Conservation (phyloP, 2,113 vertebrate genomes). For the Sebastes schlegelii region DNA sequence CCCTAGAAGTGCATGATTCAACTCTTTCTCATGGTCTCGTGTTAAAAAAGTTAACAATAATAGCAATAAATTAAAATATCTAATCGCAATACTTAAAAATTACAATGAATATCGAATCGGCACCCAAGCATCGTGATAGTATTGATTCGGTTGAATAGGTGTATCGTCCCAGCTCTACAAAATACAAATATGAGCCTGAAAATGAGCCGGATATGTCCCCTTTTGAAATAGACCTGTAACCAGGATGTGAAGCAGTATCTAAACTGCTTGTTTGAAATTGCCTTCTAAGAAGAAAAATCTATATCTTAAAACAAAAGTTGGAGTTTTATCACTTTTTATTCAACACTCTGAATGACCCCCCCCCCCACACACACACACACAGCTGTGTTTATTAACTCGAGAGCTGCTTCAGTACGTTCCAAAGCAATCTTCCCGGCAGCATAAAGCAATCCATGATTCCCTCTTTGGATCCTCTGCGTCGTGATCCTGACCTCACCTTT, state of each 20-base stretch:
- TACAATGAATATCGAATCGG: no score
- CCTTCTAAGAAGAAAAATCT: background rate
- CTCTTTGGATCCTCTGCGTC: constrained; percentile 33
- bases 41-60: no score
- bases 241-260: background rate
- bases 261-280: constrained; percentile 24
- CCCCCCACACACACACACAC: background rate
- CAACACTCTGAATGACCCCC: constrained; percentile 28
- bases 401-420: constrained; percentile 22
- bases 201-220: no score
- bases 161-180: no score
- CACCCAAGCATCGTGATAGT: no score
- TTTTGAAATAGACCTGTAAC: constrained; percentile 19
- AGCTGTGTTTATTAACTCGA: constrained; percentile 45
- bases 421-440: constrained; percentile 47
- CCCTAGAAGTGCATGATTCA: no score
- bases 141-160: no score
- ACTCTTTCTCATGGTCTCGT: no score
- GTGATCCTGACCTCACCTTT: constrained; percentile 57
- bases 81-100: no score
- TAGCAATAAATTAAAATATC: no score
- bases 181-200: no score
- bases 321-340: constrained; percentile 40
- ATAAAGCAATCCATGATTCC: constrained; percentile 18
- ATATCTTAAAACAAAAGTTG: constrained; percentile 19